These are phyloP conservation scores for Anser brachyrhynchus DNA, from an alignment of 2,113 vertebrate genomes.

Conservation along the genomic window DNA sequence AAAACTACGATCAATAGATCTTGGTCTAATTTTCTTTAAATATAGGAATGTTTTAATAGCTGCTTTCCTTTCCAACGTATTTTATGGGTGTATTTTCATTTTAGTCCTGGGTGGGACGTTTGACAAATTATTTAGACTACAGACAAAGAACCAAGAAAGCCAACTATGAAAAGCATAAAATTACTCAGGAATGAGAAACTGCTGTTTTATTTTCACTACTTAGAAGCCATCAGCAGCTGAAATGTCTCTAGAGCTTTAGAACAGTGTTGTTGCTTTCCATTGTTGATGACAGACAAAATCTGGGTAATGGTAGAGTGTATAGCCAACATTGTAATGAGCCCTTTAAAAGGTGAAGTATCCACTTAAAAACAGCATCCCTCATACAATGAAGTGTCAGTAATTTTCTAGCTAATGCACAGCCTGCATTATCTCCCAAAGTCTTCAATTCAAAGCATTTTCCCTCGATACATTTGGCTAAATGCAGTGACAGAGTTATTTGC, in stretches of 20 bases:
- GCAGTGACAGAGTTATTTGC: slow-evolving; percentile 19
- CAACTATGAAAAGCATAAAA: neutral
- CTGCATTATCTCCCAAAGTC: slow-evolving; percentile 34
- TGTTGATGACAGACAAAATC: slow-evolving; percentile 67
- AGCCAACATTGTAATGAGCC: slow-evolving; percentile 62
- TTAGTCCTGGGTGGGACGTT: neutral
- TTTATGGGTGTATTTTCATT: neutral
- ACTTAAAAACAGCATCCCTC: slow-evolving; percentile 67
- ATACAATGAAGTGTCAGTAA: slow-evolving; percentile 55
- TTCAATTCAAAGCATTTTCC: slow-evolving; percentile 25
- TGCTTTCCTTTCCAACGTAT: neutral
- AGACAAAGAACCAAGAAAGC: neutral
- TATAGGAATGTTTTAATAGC: neutral
- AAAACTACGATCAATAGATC: neutral
- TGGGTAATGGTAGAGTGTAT: slow-evolving; percentile 8
- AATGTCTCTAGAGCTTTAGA: slow-evolving; percentile 6
- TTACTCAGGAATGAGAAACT: slow-evolving; percentile 4
- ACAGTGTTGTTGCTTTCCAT: slow-evolving; percentile 25
- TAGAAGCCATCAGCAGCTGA: neutral
- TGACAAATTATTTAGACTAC: neutral
- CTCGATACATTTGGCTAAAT: slow-evolving; percentile 8
- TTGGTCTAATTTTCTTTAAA: neutral
- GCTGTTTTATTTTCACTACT: neutral
- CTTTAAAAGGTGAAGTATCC: slow-evolving; percentile 72
- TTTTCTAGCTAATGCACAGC: slow-evolving; percentile 65